Conservation (phyloP, 2,888 invertebrate genomes). For the Cecidostiba fungosa region DNA sequence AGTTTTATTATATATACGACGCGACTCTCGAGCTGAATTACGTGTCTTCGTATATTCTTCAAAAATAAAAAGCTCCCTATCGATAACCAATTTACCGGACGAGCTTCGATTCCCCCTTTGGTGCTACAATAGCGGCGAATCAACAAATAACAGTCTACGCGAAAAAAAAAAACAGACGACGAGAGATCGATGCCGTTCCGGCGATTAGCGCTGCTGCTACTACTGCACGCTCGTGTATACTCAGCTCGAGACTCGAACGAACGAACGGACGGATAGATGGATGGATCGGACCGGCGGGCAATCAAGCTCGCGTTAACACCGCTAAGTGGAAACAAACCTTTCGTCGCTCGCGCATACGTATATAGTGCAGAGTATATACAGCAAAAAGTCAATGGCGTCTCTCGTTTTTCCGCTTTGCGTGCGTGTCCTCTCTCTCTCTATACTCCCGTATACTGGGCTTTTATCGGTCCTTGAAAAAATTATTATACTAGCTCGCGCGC, state of each 20-base stretch:
- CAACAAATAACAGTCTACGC: background rate
- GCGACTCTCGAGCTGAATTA: no score
- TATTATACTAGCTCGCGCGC: conserved; percentile 34
- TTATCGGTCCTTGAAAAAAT: conserved; percentile 55
- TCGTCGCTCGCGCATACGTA: conserved; percentile 32
- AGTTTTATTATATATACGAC: background rate
- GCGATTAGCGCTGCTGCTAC: background rate
- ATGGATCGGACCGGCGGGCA: conserved; percentile 70
- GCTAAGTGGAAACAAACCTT: conserved; percentile 73
- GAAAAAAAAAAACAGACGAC: background rate
- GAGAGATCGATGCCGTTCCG: background rate
- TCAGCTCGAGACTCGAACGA: background rate
- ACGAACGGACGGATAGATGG: conserved; percentile 65
- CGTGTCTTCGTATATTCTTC: background rate
- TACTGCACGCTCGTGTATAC: background rate
- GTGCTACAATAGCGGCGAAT: background rate
- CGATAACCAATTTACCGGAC: background rate
- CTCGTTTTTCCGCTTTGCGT: conserved; percentile 43
- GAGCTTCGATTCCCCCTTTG: background rate
- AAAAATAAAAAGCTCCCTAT: background rate
- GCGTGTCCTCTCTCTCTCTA: background rate
- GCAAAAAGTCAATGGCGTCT: conserved; percentile 23
- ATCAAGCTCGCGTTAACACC: conserved; percentile 75
- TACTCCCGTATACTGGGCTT: conserved; percentile 40
- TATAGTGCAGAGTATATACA: background rate